These are phyloP conservation scores for Macrostomum cliftonense DNA, from an alignment of 2,888 invertebrate species.

Conservation along the genomic window DNA sequence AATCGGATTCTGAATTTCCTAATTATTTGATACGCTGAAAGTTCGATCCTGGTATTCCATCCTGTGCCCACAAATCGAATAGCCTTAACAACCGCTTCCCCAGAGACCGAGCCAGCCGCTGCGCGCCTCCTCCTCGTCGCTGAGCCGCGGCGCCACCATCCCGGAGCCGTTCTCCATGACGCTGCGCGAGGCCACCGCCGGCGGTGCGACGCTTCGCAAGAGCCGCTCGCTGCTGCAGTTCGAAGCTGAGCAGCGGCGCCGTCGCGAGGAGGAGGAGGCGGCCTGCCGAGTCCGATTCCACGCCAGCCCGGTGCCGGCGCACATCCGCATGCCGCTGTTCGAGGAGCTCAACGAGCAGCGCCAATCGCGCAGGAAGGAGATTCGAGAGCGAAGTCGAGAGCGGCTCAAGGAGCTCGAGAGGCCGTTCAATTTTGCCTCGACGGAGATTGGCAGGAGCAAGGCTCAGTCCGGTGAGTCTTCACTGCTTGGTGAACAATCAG, in stretches of 20 bases:
- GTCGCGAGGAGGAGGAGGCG: slow-evolving; percentile 16
- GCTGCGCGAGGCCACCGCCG: slow-evolving; percentile 20
- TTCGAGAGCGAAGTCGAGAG: slow-evolving; percentile 24
- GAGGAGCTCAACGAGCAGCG: slow-evolving; percentile 32
- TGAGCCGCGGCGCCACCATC: slow-evolving; percentile 20
- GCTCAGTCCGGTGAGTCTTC: too few relatives aligned
- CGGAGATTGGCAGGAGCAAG: too few relatives aligned
- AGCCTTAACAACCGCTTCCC: too few relatives aligned
- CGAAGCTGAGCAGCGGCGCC: slow-evolving; percentile 16
- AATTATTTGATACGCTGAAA: too few relatives aligned
- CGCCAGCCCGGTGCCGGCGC: slow-evolving; percentile 35
- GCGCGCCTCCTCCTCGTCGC: too few relatives aligned
- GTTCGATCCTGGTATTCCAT: too few relatives aligned
- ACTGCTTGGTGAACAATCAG: too few relatives aligned
- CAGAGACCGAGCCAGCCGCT: too few relatives aligned
- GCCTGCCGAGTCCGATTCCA: slow-evolving; percentile 34
- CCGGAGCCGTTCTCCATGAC: slow-evolving; percentile 35
- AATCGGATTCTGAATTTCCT: too few relatives aligned
- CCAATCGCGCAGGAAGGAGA: slow-evolving; percentile 22
- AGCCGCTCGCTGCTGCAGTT: slow-evolving; percentile 19
- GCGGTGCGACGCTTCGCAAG: slow-evolving; percentile 1
- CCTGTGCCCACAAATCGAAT: too few relatives aligned
- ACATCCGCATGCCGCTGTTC: slow-evolving; percentile 33
- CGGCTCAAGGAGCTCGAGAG: slow-evolving; percentile 29
- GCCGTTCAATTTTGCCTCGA: slow-evolving; percentile 30